Percentiles rank a stretch among this genome's conserved stretches.
Conservation (phyloP, 2,888 invertebrate species). For the Rutpela maculata region DNA sequence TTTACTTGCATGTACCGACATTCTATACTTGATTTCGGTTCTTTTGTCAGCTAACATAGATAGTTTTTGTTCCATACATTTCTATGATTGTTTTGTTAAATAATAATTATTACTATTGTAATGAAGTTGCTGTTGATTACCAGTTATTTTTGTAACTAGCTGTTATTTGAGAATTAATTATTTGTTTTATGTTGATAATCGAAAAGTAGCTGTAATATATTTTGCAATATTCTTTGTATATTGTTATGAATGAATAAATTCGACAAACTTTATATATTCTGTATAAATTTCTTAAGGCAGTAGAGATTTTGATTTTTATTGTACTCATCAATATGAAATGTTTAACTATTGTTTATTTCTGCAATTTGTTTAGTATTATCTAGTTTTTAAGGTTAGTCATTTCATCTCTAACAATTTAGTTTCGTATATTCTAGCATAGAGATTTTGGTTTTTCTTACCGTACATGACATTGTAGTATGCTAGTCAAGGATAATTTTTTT, state of each 20-base stretch:
- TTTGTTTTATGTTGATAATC: neutral
- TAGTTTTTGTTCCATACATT: neutral
- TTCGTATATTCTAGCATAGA: constrained; percentile 4
- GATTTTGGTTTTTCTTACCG: constrained; percentile 2
- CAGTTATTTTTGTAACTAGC: neutral
- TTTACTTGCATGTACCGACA: neutral
- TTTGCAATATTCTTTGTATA: neutral
- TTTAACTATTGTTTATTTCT: neutral
- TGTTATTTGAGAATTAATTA: neutral
- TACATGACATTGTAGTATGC: constrained; percentile 14
- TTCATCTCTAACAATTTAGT: neutral
- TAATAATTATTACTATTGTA: neutral
- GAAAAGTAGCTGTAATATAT: neutral
- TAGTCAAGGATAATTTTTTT: constrained; percentile 33
- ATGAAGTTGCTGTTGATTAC: neutral
- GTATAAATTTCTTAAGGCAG: neutral
- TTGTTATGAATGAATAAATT: neutral
- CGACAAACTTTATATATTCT: neutral
- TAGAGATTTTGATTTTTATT: neutral
- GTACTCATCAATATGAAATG: neutral
- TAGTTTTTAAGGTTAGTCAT: constrained; percentile 3
- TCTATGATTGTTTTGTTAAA: neutral
- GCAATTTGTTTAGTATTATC: constrained; percentile 22
- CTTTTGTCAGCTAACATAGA: neutral
- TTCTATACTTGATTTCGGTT: neutral